Conservation (phyloP, 2,797 vertebrate genomes). For the Tinamus major region DNA sequence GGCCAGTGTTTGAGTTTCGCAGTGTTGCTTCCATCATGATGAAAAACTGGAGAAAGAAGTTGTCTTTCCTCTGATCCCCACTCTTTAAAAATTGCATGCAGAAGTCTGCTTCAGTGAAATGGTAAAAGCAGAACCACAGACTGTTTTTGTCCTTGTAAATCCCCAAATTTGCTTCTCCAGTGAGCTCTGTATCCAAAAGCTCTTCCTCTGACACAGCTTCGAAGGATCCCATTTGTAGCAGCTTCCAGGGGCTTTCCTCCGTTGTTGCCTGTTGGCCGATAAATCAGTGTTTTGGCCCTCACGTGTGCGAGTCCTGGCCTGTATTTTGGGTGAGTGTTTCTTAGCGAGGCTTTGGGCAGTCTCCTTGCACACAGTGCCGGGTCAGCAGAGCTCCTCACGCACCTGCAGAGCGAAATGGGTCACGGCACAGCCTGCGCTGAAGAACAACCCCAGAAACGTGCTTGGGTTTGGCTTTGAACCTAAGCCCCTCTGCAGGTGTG, state of each 20-base stretch:
- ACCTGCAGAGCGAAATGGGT: too few relatives aligned
- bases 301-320: not conserved
- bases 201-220: not conserved
- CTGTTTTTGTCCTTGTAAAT: not conserved
- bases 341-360: not conserved
- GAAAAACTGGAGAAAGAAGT: not conserved
- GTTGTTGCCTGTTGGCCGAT: not conserved
- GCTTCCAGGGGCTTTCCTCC: not conserved
- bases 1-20: not conserved
- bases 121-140: not conserved
- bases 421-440: not conserved
- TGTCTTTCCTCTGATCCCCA: not conserved
- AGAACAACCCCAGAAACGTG: rapidly evolving
- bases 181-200: not conserved
- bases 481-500: not conserved
- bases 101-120: not conserved
- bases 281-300: not conserved
- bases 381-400: rapidly evolving
- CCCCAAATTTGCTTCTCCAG: not conserved
- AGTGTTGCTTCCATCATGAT: not conserved
- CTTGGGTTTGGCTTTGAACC: not conserved
- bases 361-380: rapidly evolving
- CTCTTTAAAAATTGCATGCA: not conserved
- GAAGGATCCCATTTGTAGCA: not conserved
- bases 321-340: not conserved